Evolutionary conservation across 2,888 invertebrate species (phyloP), one percentile per base, ranked within the genome.

Genomic region (Phalera bucephala): DNA sequence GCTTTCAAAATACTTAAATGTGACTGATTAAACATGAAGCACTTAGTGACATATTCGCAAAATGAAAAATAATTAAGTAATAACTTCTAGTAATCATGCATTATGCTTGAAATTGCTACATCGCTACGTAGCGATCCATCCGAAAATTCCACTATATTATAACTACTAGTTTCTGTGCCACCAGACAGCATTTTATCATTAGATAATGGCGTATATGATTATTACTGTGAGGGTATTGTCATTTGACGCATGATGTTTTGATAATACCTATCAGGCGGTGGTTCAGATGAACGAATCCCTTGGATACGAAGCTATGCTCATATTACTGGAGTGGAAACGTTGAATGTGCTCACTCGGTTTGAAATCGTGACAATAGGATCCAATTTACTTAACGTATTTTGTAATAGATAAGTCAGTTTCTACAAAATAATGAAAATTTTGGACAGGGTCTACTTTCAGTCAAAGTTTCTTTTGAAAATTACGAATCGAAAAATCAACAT

Each of bases 191-290:
- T 54, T n/a, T 61, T 61, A 66, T 72, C 50, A 38, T 40, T 42
- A 45, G 62, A 66, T 53, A 66, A 50, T 45, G 25, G n/a, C 34
- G 35, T 42, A 37, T 62, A 55, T 61, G 59, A 61, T 69, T 72
- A 64, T 62, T 67, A 67, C 69, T 65, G 59, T 60, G 51, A 53
- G 50, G 54, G 55, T 62, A 67, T 61, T 69, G 60, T 64, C 37
- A 44, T 52, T 47, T 52, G 50, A 52, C 44, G 45, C 60, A 55
- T 66, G 67, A 66, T 64, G 59, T 59, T 64, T 61, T 54, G 80
- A 79, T 79, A 78, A 72, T 40, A 55, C 67, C 45, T 85, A 84
- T 86, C 82, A 59, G 45, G 67, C 67, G 77, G 79, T 45, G 73
- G 61, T 80, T 56, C 76, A 72, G 74, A 68, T 80, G 79, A 81